phyloP scores from a whole-genome alignment of 2,888 invertebrate species.

The Stegana nigrithorax region DNA sequence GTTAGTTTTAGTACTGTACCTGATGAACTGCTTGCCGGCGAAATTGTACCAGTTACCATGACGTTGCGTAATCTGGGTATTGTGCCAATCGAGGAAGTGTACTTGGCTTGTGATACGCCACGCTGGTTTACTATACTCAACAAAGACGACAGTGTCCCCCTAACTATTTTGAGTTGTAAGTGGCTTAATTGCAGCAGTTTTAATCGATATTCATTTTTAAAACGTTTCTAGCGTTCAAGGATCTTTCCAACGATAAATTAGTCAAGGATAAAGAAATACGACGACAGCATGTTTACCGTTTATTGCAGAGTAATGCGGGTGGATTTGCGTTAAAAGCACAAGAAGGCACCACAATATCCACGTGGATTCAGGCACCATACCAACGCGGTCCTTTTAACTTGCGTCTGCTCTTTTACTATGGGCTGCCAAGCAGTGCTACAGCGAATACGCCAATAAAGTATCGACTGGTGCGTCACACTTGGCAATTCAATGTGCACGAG shows the following conservation, averaged over 20 bases:
- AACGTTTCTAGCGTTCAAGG: constrained; percentile 51
- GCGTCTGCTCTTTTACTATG: constrained; percentile 81
- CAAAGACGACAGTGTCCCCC: constrained; percentile 59
- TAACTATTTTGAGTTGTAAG: constrained; percentile 65
- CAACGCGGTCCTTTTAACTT: constrained; percentile 74
- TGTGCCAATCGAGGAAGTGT: constrained; percentile 72
- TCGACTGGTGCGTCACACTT: constrained; percentile 75
- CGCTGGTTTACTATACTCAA: constrained; percentile 65
- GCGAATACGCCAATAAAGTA: constrained; percentile 64
- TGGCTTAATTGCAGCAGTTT: background rate
- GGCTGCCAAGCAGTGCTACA: constrained; percentile 68
- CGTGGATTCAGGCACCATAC: constrained; percentile 80
- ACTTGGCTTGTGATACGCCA: constrained; percentile 71
- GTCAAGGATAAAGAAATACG: constrained; percentile 68
- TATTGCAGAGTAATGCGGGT: constrained; percentile 48
- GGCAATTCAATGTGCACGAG: constrained; percentile 74
- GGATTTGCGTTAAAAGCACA: constrained; percentile 58
- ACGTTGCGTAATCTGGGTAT: constrained; percentile 76
- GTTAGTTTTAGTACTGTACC: constrained; percentile 76
- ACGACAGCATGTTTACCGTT: constrained; percentile 65
- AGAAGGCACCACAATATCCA: constrained; percentile 61
- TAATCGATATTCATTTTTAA: background rate
- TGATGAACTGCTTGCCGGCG: constrained; percentile 77
- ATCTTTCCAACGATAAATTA: constrained; percentile 65
- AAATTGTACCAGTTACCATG: constrained; percentile 75